Evolutionary conservation across 2,797 vertebrate species (phyloP).

Genomic region (Meda fulgida): DNA sequence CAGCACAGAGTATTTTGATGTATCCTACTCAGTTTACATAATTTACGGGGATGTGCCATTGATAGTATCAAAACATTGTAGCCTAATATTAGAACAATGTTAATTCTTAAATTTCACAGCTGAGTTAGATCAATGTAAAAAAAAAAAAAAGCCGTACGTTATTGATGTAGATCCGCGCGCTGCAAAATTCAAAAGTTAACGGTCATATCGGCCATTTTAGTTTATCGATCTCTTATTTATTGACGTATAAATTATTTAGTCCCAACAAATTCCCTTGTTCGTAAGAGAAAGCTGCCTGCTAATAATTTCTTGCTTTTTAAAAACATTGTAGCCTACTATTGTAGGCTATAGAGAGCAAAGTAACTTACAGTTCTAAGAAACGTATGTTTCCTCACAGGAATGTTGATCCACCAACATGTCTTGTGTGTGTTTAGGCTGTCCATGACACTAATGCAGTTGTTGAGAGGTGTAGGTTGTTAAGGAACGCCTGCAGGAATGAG

Average conservation of each 20-base stretch:
- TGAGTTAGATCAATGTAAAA: not conserved
- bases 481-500: conserved; percentile 47
- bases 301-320: not conserved
- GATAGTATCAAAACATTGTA: not conserved
- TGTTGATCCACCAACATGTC: not conserved
- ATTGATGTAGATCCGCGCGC: not conserved
- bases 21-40: not conserved
- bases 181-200: not conserved
- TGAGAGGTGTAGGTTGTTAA: conserved; percentile 38
- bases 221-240: not conserved
- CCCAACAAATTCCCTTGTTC: not conserved
- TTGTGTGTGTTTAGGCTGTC: not conserved
- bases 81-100: not conserved
- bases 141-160: too few relatives aligned
- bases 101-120: not conserved
- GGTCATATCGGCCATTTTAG: not conserved
- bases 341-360: not conserved
- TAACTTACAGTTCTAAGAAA: not conserved
- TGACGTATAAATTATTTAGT: not conserved
- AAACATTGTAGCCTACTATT: not conserved
- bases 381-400: not conserved
- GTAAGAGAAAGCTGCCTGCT: not conserved
- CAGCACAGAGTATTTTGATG: not conserved
- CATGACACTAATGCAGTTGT: conserved; percentile 51
- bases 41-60: not conserved